These are phyloP conservation scores for Dichetophora obliterata DNA, from an alignment of 2,888 invertebrate genomes.

Conservation along the genomic window DNA sequence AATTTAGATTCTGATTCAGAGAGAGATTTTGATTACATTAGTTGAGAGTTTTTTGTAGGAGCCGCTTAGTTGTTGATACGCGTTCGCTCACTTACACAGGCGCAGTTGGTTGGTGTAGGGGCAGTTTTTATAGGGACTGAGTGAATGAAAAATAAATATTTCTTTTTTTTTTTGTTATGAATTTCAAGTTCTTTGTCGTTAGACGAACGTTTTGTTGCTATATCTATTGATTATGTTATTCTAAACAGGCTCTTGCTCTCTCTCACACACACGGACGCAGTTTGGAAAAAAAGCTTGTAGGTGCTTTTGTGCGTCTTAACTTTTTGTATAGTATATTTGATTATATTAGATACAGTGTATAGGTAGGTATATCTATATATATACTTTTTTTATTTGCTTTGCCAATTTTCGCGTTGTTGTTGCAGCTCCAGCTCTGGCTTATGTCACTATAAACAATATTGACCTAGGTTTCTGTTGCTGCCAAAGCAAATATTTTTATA, in stretches of 20 bases:
- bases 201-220: neutral
- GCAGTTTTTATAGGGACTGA: neutral
- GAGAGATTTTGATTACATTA: neutral
- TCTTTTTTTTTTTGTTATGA: neutral
- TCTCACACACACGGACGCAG: neutral
- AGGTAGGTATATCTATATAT: neutral
- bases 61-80: neutral
- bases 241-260: neutral
- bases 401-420: neutral
- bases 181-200: neutral
- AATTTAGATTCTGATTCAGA: neutral
- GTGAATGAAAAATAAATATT: neutral
- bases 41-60: neutral
- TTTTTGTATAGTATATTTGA: neutral
- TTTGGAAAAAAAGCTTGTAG: neutral
- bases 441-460: constrained; percentile 68
- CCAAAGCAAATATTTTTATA: constrained; percentile 11
- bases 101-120: neutral
- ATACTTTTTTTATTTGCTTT: neutral
- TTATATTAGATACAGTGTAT: constrained; percentile 1
- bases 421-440: constrained; percentile 42
- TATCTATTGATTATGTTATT: neutral
- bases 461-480: constrained; percentile 62
- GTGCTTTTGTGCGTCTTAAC: constrained; percentile 7
- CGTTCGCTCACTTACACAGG: neutral